Evolutionary conservation across 2,113 vertebrate genomes (phyloP), one percentile per base, ranked within the genome.

Genomic region (Eublepharis macularius): DNA sequence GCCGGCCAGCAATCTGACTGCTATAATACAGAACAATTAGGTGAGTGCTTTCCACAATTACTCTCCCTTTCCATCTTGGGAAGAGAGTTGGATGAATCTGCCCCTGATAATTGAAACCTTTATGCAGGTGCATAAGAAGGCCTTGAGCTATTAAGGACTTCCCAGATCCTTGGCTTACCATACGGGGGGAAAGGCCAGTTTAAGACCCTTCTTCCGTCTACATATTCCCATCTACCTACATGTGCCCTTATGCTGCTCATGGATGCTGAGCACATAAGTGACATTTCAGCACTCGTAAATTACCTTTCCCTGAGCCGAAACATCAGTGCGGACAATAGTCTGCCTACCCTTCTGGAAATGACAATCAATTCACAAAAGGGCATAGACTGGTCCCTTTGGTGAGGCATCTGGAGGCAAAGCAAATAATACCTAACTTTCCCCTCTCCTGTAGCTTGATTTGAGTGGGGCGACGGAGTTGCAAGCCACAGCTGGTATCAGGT

Each of bases 241-340:
- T 51, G 1, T 66, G 12, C 0, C 1, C 19, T 83, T 16, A 39
- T 70, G 82, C 83, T 89, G 49, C 47, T 78, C 17, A 32, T 29
- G 5, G 9, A 9, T 86, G 68, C 90, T 6, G 51, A 54, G 90
- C 90, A 89, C 51, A 91, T 29, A 41, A 81, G 1, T 66, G 43
- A 5, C 34, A 24, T 89, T 86, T 82, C 43, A 83, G 9, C 36
- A 78, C 4, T 76, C 80, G 57, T 8, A 89, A 83, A 88, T 66
- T 60, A 83, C 32, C 2, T 79, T 45, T 51, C 65, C 74, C 76
- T 69, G 7, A 6, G 63, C 85, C 82, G 21, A 85, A 24, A 81
- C 86, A 86, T 80, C 73, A 45, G 51, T 85, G 76, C 74, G 60
- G 39, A 83, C 66, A 81, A 77, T 43, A 86, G 43, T 32, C 36